These are phyloP conservation scores for Scaptodrosophila lebanonensis DNA, from an alignment of 1,140 invertebrate genomes.

Conservation along the genomic window DNA sequence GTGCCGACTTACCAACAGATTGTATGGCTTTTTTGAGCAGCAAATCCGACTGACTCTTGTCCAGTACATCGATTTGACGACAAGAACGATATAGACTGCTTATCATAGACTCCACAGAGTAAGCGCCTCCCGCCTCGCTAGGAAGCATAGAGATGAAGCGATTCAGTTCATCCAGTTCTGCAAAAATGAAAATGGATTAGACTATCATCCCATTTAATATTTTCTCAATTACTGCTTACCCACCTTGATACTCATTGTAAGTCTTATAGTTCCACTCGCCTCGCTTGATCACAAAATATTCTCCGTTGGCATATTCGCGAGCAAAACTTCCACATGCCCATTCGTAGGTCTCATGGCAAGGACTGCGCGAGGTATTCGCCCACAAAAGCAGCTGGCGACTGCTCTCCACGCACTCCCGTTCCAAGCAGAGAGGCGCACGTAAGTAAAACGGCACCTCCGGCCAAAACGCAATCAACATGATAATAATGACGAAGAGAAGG, in stretches of 20 bases:
- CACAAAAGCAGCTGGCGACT: slow-evolving; percentile 69
- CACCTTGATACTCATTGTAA: slow-evolving; percentile 76
- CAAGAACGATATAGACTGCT: slow-evolving; percentile 67
- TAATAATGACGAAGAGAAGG: slow-evolving; percentile 64
- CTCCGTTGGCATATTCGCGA: slow-evolving; percentile 55
- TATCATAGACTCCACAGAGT: slow-evolving; percentile 66
- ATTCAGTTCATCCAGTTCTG: slow-evolving; percentile 73
- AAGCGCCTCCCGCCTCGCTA: slow-evolving; percentile 49
- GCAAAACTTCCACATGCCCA: slow-evolving; percentile 75
- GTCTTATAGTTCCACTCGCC: slow-evolving; percentile 76
- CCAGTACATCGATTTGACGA: slow-evolving; percentile 65
- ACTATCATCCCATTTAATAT: neutral
- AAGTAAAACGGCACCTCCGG: slow-evolving; percentile 72
- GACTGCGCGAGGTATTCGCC: slow-evolving; percentile 66
- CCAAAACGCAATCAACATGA: slow-evolving; percentile 71
- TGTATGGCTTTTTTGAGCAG: slow-evolving; percentile 63
- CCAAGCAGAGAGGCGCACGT: slow-evolving; percentile 65
- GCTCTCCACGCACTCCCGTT: slow-evolving; percentile 70
- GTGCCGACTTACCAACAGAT: slow-evolving; percentile 57
- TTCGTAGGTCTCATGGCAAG: slow-evolving; percentile 72
- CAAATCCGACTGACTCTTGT: slow-evolving; percentile 71
- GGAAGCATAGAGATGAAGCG: slow-evolving; percentile 75
- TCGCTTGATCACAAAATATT: slow-evolving; percentile 71
- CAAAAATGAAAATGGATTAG: neutral
- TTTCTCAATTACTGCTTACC: slow-evolving; percentile 4